These are phyloP conservation scores for Parauchenoglanis punctatus DNA, from an alignment of 2,797 vertebrate genomes.

Conservation along the genomic window DNA sequence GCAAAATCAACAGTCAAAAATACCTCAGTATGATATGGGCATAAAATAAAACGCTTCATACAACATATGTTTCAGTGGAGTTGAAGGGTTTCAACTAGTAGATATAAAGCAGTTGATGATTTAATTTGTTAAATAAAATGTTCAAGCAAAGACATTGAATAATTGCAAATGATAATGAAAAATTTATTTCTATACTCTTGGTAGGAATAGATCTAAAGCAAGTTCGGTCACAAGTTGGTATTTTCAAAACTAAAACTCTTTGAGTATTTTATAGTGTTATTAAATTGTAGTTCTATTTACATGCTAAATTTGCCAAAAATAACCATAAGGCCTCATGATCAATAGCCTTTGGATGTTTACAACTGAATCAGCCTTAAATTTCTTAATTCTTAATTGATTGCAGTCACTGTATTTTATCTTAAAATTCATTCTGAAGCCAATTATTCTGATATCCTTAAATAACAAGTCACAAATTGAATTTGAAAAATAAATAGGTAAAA, in stretches of 20 bases:
- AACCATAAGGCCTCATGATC: neutral
- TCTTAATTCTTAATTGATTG: neutral
- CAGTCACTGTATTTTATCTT: neutral
- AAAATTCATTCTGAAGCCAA: neutral
- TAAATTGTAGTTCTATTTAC: neutral
- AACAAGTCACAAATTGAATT: neutral
- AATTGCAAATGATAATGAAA: neutral
- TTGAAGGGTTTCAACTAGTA: neutral
- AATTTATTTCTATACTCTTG: neutral
- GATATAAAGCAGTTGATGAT: neutral
- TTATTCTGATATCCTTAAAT: neutral
- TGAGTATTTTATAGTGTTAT: neutral
- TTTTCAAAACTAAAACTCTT: conserved; percentile 7
- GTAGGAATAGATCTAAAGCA: conserved; percentile 28
- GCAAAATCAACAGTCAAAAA: conserved; percentile 61
- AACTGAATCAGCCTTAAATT: neutral
- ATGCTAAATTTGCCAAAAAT: neutral
- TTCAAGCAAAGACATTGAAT: conserved; percentile 2
- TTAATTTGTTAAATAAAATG: conserved; percentile 1
- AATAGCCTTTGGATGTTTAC: neutral
- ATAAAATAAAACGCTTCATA: neutral
- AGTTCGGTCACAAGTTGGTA: conserved; percentile 18
- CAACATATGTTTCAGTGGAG: neutral
- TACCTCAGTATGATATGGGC: conserved; percentile 12
- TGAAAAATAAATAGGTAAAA: neutral